phyloP scores from a whole-genome alignment of 53 echinoderm and acorn worm genomes.

The Echinometra lucunter region DNA sequence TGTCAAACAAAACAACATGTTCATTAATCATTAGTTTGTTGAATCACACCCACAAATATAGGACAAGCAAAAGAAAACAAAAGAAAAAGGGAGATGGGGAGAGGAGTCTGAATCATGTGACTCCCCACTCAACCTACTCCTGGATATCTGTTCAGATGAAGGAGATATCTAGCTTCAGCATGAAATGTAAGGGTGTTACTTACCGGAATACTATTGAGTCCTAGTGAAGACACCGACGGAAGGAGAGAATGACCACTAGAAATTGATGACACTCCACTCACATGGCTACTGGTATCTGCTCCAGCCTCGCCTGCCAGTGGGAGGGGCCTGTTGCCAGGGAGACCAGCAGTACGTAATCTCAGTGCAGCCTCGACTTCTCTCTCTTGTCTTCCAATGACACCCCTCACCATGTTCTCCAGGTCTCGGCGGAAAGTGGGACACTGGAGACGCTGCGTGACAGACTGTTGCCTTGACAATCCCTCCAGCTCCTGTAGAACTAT shows the following conservation, averaged over 20 bases:
- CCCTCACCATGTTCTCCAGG: conserved; percentile 89
- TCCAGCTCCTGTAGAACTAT: conserved; percentile 44
- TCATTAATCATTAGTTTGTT: too few species aligned
- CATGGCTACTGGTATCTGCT: conserved; percentile 73
- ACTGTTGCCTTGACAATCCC: conserved; percentile 69
- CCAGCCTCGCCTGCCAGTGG: conserved; percentile 49
- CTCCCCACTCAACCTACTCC: background rate
- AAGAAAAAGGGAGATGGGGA: background rate
- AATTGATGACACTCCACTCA: conserved; percentile 60
- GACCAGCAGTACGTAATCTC: conserved; percentile 82
- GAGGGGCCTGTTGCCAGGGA: conserved; percentile 72
- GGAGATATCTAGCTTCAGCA: background rate
- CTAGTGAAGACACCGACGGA: background rate
- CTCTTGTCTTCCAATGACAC: conserved; percentile 85
- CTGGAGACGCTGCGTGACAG: conserved; percentile 81
- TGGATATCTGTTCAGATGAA: background rate
- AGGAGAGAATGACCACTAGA: conserved; percentile 7
- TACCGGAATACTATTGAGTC: conserved; percentile 36
- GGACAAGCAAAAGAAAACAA: too few species aligned
- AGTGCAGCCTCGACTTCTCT: conserved; percentile 82
- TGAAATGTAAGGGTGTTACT: background rate
- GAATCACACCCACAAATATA: too few species aligned
- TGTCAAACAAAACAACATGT: too few species aligned
- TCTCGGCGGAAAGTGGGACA: conserved; percentile 79
- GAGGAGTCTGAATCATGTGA: background rate